These are phyloP conservation scores for Trichogramma pretiosum DNA, from an alignment of 1,140 invertebrate species.

Conservation along the genomic window DNA sequence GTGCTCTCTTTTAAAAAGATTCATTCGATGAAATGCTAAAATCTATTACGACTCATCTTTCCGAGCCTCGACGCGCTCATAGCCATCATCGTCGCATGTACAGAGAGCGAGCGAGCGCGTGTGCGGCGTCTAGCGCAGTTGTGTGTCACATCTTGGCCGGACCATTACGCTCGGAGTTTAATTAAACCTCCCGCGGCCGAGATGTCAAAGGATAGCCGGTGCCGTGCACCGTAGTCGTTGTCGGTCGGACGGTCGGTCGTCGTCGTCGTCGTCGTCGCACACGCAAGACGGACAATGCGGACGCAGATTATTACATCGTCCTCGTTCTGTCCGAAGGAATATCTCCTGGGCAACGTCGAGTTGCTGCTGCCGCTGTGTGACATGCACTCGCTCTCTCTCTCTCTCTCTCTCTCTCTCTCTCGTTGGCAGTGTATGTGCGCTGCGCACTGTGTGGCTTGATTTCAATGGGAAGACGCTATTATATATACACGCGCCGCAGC, in stretches of 20 bases:
- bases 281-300: constrained; percentile 41
- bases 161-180: constrained; percentile 31
- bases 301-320: constrained; percentile 43
- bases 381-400: neutral
- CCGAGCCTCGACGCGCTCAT: too few relatives aligned
- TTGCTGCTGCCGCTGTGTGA: neutral
- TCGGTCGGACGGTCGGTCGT: neutral
- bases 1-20: too few relatives aligned
- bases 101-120: neutral
- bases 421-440: too few relatives aligned
- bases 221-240: constrained; percentile 21
- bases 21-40: too few relatives aligned
- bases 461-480: too few relatives aligned
- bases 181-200: constrained; percentile 40
- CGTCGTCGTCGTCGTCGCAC: too few relatives aligned
- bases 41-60: too few relatives aligned
- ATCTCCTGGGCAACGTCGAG: constrained; percentile 21
- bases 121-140: neutral
- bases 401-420: neutral
- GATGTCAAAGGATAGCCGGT: constrained; percentile 44
- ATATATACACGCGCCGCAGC: too few relatives aligned
- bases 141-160: constrained; percentile 15
- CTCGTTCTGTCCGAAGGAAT: constrained; percentile 27
- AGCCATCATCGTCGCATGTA: too few relatives aligned
- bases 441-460: too few relatives aligned